Base-by-base conservation (phyloP, 92 coral and sea anemone genomes). In the Zoanthus solanderi region DNA sequence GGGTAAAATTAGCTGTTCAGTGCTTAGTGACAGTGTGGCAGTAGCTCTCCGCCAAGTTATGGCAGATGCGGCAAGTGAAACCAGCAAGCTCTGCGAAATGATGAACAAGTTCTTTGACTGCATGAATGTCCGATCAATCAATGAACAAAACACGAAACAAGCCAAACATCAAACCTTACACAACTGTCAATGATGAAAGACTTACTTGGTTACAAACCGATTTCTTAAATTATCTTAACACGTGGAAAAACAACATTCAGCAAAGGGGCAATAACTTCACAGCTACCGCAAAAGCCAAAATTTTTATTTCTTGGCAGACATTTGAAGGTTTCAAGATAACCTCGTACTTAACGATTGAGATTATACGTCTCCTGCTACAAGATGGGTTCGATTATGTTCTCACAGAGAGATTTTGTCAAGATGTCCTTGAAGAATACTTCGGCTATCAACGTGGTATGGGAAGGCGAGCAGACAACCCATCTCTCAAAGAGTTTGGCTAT, bases 91-190 rank as follows among this genome's bases (percentile, higher is more conserved):
- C 23, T 76, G 92, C 67, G 66, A 77, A 84, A 89, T 84, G 84
- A 84, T 89, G 85, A 78, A 89, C 83, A 83, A 72, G 32, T 89
- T 89, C 71, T 89, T 89, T 76, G 92, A 84, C 79, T 89, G 92
- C 54, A 17, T 89, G 75, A 84, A 89, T 89, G 86, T 89, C 44
- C 81, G 81, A 47, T 84, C 86, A 45, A 44, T 71, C 45, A 84
- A 42, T 84, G 89, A 89, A 71, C 78, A 84, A 42, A 31, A 76
- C 34, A 42, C 9, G 74, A 48, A 84, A 79, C 76, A 89, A 76
- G 4, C 67, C 87, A 18, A 44, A 58, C 78, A 45, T 89, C 84
- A 79, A 67, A 75, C 84, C 89, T 32, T 89, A 84, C 67, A 84
- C 89, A 56, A 66, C 50, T 75, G 61, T 78, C 53, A 54, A 89